phyloP scores from a whole-genome alignment of 2,888 invertebrate species.

The Tachina grossa region DNA sequence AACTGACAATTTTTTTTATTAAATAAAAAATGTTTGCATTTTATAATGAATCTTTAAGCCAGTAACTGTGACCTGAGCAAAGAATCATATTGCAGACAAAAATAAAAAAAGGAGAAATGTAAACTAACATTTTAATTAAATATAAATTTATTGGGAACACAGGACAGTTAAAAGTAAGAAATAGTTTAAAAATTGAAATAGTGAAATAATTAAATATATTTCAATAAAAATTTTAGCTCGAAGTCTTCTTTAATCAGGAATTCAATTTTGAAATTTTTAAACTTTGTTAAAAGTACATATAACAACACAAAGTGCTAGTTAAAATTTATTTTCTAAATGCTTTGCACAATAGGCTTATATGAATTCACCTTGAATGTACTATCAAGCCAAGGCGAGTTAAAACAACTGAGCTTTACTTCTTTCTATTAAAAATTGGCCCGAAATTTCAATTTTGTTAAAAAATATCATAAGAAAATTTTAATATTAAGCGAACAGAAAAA shows the following conservation, averaged over 20 bases:
- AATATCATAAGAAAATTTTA: too few relatives aligned
- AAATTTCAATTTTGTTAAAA: too few relatives aligned
- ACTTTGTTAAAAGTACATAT: too few relatives aligned
- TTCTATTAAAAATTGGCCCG: too few relatives aligned
- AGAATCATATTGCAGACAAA: slow-evolving; percentile 4
- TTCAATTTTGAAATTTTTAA: too few relatives aligned
- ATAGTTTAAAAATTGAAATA: slow-evolving; percentile 7
- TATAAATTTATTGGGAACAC: slow-evolving; percentile 38
- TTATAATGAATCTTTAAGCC: slow-evolving; percentile 19
- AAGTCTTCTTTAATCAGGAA: too few relatives aligned
- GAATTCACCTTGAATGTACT: too few relatives aligned
- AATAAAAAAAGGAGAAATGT: background rate
- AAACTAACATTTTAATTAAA: slow-evolving; percentile 56
- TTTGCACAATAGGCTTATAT: background rate
- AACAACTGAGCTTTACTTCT: too few relatives aligned
- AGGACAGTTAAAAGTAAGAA: slow-evolving; percentile 31
- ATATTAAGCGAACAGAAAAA: too few relatives aligned
- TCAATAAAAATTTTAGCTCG: background rate
- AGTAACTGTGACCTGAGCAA: slow-evolving; percentile 19
- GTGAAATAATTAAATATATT: slow-evolving; percentile 16
- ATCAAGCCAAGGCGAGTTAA: too few relatives aligned
- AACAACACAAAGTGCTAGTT: too few relatives aligned
- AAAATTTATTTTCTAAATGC: background rate
- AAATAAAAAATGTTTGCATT: slow-evolving; percentile 24
- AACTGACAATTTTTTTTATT: slow-evolving; percentile 51